Base-by-base conservation (phyloP, 2,113 vertebrate species). In the Odontesthes bonariensis region DNA sequence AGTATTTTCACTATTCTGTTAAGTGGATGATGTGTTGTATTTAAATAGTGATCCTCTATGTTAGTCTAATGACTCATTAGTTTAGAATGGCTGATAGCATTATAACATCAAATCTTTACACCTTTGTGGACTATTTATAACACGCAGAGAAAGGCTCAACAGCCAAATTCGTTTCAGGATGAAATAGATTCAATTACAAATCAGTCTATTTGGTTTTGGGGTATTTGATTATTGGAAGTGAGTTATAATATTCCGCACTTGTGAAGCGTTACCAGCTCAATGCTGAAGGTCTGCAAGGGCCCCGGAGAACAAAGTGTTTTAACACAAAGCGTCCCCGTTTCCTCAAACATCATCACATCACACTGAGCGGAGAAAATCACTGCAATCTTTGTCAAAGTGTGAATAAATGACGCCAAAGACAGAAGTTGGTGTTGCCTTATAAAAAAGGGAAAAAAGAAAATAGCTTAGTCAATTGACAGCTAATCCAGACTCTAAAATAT, bases 201-300 rank as follows among this genome's bases (percentile, higher is more conserved):
- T 87, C 69, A 12, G 31, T 74, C 58, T 56, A 17, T 62, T 63
- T 27, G 27, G 27, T 27, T n/a, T 27, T 38, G 67, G 59, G 38
- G 11, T 31, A 31, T 75, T 78, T 56, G 73, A 81, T 81, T 72
- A 60, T 63, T 60, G n/a, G 32, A 64, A 53, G 42, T 60, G 14
- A 63, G 19, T 72, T 52, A 61, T 52, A 73, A 82, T 69, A 61
- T 31, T 52, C 31, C 35, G 57, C 59, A 69, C 52, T 71, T 73
- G 68, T 47, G 84, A 77, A 79, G 89, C 92, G 91, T 92, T 93
- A 92, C 77, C 86, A 93, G 85, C 84, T 85, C 88, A 82, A 83
- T 89, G 88, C 82, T 82, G 83, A 86, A 80, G 86, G 91, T 85
- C 91, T 93, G 82, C 77, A 85, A 93, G 90, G 92, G 92, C 92